Base-by-base conservation (phyloP, 2,888 invertebrate genomes). In the Craniophora ligustri region DNA sequence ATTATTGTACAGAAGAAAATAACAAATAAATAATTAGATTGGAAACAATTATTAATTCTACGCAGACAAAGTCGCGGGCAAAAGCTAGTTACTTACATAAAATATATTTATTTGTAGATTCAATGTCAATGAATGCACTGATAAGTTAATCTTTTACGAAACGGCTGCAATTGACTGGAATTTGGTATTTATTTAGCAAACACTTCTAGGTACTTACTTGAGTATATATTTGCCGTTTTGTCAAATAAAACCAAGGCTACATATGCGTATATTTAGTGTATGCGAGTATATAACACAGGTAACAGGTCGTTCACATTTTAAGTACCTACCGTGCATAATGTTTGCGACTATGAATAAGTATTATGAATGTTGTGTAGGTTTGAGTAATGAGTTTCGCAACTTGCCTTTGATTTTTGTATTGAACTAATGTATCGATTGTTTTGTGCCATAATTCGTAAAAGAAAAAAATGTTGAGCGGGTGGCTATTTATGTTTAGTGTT, bases 181-280 rank as follows among this genome's bases (percentile, higher is more conserved):
- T n/a, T n/a, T n/a, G n/a, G n/a, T 49, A n/a, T 62, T 72, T 48
- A 49, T 68, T 72, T 49, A 50, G 16, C 47, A 53, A 72, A 68
- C 36, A 67, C 11, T 44, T 23, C 5, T 28, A 16, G 13, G 19
- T 46, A 44, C 40, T 10, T 14, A 34, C 15, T 34, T 35, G 16
- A 4, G 42, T 47, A 62, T 35, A 57, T 65, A 50, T 65, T 71
- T 71, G 46, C 19, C 21, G 39, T 40, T 50, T 31, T 11, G 39
- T 42, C 53, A 61, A 65, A 65, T 36, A 72, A 23, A 49, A 23
- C 48, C 72, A 68, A 71, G 72, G 71, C 49, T 67, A 35, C 40
- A 34, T 44, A 16, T 16, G 65, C 46, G 36, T 46, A 32, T 42
- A 35, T 32, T 53, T 19, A 32, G 16, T 15, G 23, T 34, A 23